Base-by-base conservation (phyloP, 2,797 vertebrate genomes). In the Typhlichthys eigenmanni region DNA sequence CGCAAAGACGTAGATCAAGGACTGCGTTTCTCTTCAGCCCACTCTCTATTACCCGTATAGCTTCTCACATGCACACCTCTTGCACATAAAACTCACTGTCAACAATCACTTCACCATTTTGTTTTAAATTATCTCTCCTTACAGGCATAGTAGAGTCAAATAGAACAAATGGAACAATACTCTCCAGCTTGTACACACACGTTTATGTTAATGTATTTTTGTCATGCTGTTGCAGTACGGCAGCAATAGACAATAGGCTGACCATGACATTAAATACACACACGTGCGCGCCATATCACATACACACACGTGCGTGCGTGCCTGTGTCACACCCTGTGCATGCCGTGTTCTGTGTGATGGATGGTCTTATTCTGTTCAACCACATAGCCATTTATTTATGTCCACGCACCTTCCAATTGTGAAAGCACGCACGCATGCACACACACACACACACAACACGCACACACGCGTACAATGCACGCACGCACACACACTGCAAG, bases 101-200 rank as follows among this genome's bases (percentile, higher is more conserved):
- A 71, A 66, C 72, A n/a, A 84, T 78, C 50, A 71, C 58, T 67
- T 78, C 72, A 70, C 67, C 64, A 70, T 65, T 69, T 38, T 38
- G 71, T 67, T 62, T 73, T 76, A 62, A 61, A 71, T 66, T 64
- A 38, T 8, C 34, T 38, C 34, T 38, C 34, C 3, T 8, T 38
- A 38, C 34, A 47, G 57, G 70, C 73, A 47, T 47, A 47, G 1
- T 9, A 47, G 46, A 19, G 34, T 38, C n/a, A n/a, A n/a, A n/a
- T n/a, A n/a, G n/a, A n/a, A n/a, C 34, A 8, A 38, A 38, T 5
- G 34, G 34, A 5, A 19, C 19, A 19, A 19, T 19, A 8, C 34
- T 38, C 5, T 8, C 6, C 34, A 38, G 8, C 34, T 38, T 8
- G 34, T 38, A 8, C 3, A 8, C 8, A 38, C 34, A 8, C 6